phyloP scores from a whole-genome alignment of 2,888 invertebrate species.

The Pammene aurita region DNA sequence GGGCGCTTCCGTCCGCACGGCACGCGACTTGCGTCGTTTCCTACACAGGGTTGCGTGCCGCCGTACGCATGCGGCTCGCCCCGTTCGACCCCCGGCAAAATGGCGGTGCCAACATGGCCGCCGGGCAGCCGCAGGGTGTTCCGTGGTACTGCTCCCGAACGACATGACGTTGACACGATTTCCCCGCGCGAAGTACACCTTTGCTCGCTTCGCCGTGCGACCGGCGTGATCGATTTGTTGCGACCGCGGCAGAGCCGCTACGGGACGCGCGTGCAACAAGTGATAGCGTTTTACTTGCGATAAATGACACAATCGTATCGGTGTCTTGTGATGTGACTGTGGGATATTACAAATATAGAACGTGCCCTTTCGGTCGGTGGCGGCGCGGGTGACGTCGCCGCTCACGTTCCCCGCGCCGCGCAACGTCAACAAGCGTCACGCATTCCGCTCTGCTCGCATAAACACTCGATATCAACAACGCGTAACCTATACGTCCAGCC shows the following conservation, averaged over 20 bases:
- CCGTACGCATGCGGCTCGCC: constrained; percentile 81
- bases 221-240: constrained; percentile 69
- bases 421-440: constrained; percentile 79
- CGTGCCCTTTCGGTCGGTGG: constrained; percentile 75
- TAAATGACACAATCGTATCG: constrained; percentile 63
- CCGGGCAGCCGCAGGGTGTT: constrained; percentile 81
- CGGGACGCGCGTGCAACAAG: constrained; percentile 79
- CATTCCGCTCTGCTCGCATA: constrained; percentile 60
- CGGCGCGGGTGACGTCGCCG: constrained; percentile 80
- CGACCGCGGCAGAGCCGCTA: constrained; percentile 58
- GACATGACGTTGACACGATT: constrained; percentile 74
- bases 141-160: constrained; percentile 74
- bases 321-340: constrained; percentile 72
- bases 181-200: constrained; percentile 69
- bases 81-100: constrained; percentile 78
- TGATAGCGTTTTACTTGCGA: constrained; percentile 67
- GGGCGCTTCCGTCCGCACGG: constrained; percentile 55
- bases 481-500: constrained; percentile 51
- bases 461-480: constrained; percentile 62
- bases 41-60: constrained; percentile 71
- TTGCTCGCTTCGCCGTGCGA: constrained; percentile 67
- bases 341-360: constrained; percentile 77
- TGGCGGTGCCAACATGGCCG: constrained; percentile 83
- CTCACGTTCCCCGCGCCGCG: constrained; percentile 78
- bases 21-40: constrained; percentile 70